A percentile compares a stretch with the other conserved stretches of the same genome.
Evolutionary conservation across 2,113 vertebrate species (phyloP).

Genomic region (Heterotilapia buettikoferi): DNA sequence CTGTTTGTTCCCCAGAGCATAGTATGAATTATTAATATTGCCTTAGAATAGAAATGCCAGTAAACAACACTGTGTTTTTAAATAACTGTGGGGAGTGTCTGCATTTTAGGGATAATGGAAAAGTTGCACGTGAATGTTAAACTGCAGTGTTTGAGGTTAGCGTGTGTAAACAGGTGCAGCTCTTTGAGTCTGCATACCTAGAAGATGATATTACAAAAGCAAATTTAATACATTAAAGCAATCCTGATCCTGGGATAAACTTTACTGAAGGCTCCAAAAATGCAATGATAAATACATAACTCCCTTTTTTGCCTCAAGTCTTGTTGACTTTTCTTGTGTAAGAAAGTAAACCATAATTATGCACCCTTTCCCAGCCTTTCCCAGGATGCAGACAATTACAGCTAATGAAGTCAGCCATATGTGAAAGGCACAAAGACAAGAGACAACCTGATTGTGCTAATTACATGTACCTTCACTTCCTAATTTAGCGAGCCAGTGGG

Average conservation of each 20-base stretch:
- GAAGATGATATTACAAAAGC: conserved; percentile 42
- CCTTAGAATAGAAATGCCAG: conserved; percentile 40
- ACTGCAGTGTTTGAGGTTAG: conserved; percentile 2
- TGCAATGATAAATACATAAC: not conserved
- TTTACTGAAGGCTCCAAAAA: not conserved
- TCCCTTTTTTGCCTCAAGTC: not conserved
- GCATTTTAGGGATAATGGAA: not conserved
- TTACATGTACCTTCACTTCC: conserved; percentile 40
- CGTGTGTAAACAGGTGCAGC: conserved; percentile 24
- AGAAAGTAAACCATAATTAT: conserved; percentile 52
- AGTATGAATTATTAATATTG: conserved; percentile 59
- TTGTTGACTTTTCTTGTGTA: conserved; percentile 48
- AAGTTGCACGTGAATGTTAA: conserved; percentile 17
- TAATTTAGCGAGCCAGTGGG: conserved; percentile 37
- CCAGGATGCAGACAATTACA: conserved; percentile 18
- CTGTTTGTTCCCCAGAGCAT: conserved; percentile 10
- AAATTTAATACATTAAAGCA: conserved; percentile 8
- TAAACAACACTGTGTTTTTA: conserved; percentile 26
- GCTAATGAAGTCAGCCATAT: conserved; percentile 58
- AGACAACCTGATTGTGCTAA: conserved; percentile 57
- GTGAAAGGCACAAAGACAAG: conserved; percentile 24
- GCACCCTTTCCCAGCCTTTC: conserved; percentile 2
- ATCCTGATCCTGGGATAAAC: conserved; percentile 3
- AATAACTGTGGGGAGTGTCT: not conserved
- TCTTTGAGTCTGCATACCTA: not conserved